Conservation (phyloP, 2,113 vertebrate genomes). For the Siphamia tubifer region DNA sequence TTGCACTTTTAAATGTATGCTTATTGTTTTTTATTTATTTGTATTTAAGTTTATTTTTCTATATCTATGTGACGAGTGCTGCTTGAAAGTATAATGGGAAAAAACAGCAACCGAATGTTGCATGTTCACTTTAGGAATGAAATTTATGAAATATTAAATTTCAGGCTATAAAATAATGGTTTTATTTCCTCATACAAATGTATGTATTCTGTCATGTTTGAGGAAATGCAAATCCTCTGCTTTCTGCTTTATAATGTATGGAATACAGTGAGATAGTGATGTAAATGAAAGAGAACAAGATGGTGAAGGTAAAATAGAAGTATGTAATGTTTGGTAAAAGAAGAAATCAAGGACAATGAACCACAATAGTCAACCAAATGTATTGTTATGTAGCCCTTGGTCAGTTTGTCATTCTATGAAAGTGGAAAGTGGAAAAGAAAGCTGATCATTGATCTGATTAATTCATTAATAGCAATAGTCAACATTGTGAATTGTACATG, state of each 20-base stretch:
- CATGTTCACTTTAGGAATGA: slow-evolving; percentile 66
- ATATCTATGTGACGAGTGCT: slow-evolving; percentile 67
- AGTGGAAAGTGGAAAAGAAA: slow-evolving; percentile 6
- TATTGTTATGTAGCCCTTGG: slow-evolving; percentile 35
- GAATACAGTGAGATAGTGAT: not conserved
- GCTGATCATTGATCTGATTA: slow-evolving; percentile 20
- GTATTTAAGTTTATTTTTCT: slow-evolving; percentile 74
- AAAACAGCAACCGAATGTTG: slow-evolving; percentile 67
- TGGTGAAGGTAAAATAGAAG: not conserved
- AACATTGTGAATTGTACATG: slow-evolving; percentile 54
- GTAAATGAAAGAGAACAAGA: not conserved
- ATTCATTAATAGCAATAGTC: slow-evolving; percentile 76
- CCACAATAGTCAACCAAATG: slow-evolving; percentile 11
- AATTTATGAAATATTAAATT: slow-evolving; percentile 41
- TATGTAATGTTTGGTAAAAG: slow-evolving; percentile 6
- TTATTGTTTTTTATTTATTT: slow-evolving; percentile 69
- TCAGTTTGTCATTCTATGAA: not conserved
- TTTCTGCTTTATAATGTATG: slow-evolving; percentile 29
- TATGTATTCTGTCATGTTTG: slow-evolving; percentile 22
- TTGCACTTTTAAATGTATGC: slow-evolving; percentile 76
- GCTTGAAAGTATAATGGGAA: slow-evolving; percentile 64
- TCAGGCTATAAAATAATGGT: slow-evolving; percentile 25
- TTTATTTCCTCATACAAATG: slow-evolving; percentile 39
- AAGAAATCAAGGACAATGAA: not conserved
- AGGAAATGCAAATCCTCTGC: slow-evolving; percentile 21